These are phyloP conservation scores for Cuniculus paca DNA, from an alignment of 2,797 vertebrate species.

Conservation along the genomic window DNA sequence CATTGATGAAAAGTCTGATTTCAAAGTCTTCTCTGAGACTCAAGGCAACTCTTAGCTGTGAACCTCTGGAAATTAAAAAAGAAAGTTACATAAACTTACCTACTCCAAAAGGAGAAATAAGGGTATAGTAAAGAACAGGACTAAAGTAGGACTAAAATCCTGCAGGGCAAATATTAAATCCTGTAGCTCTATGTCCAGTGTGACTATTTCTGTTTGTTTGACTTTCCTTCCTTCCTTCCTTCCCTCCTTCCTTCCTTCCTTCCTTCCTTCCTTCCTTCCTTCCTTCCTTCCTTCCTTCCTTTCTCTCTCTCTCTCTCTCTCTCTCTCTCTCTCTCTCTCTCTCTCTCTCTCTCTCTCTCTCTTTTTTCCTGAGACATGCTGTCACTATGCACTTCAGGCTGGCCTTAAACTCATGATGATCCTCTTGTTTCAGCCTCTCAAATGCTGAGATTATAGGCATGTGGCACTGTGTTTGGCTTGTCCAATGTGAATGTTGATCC, in stretches of 20 bases:
- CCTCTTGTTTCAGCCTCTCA: neutral
- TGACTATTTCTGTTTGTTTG: neutral
- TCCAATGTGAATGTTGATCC: neutral
- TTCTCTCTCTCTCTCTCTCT: too few relatives aligned
- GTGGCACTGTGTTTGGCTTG: neutral
- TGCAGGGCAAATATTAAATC: neutral
- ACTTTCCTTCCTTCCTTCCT: too few relatives aligned
- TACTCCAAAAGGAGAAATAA: neutral
- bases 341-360: neutral
- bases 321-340: too few relatives aligned
- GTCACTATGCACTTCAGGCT: neutral
- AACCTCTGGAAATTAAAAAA: neutral
- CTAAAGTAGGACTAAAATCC: neutral
- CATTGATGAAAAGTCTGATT: neutral
- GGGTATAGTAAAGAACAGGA: neutral
- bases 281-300: too few relatives aligned
- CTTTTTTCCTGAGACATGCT: neutral
- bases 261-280: too few relatives aligned
- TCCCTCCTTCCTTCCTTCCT: too few relatives aligned
- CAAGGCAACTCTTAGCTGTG: neutral
- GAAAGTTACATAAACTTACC: neutral
- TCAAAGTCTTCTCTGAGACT: neutral
- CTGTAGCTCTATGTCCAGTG: neutral
- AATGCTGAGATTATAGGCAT: neutral
- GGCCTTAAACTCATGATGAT: neutral